These are phyloP conservation scores for Choreutis nemorana DNA, from an alignment of 2,888 invertebrate genomes.

Conservation along the genomic window DNA sequence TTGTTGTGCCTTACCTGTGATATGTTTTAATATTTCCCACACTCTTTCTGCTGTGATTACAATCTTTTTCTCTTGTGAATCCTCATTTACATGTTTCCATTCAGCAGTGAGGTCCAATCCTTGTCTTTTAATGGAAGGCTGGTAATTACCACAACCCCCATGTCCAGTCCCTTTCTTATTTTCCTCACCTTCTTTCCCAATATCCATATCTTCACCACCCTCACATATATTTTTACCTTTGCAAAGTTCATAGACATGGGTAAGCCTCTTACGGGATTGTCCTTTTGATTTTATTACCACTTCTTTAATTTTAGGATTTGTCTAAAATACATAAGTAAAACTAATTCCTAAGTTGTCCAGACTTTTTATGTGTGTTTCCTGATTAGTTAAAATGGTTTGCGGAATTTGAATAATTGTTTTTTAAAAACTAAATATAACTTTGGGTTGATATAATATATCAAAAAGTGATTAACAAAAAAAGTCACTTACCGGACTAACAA, in stretches of 20 bases:
- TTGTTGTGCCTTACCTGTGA: too few species aligned
- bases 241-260: constrained; percentile 96
- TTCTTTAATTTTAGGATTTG: constrained; percentile 92
- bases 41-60: constrained; percentile 93
- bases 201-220: constrained; percentile 97
- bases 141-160: constrained; percentile 98
- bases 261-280: constrained; percentile 92
- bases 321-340: constrained; percentile 65
- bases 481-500: constrained; percentile 94
- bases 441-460: neutral
- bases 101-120: constrained; percentile 96
- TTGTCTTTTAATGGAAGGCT: constrained; percentile 88
- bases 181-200: constrained; percentile 79
- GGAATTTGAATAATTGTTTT: neutral
- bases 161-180: constrained; percentile 71
- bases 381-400: too few species aligned
- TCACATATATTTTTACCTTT: constrained; percentile 98
- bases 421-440: neutral
- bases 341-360: too few species aligned
- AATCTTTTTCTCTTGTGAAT: constrained; percentile 97
- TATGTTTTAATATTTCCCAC: constrained; percentile 95
- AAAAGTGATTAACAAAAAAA: constrained; percentile 4
- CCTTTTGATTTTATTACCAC: constrained; percentile 96
- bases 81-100: constrained; percentile 99
- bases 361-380: too few species aligned